phyloP scores from a whole-genome alignment of 2,888 invertebrate species.

The Sminthurides aquaticus region DNA sequence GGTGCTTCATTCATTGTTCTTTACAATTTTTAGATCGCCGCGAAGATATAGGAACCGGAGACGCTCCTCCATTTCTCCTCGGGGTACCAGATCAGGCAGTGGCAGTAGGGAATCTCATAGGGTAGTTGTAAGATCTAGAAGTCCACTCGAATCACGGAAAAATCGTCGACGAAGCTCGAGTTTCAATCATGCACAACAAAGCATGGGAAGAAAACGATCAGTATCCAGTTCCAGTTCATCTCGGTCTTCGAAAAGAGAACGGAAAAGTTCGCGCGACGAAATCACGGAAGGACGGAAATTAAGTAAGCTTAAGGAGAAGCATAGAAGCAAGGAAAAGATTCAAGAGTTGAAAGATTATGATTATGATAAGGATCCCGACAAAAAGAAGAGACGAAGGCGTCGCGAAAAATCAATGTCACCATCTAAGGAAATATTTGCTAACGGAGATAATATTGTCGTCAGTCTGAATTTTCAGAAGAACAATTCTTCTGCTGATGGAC shows the following conservation, averaged over 20 bases:
- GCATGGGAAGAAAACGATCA: conserved; percentile 43
- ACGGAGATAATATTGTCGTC: conserved; percentile 85
- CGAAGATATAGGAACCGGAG: conserved; percentile 10
- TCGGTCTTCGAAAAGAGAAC: conserved; percentile 16
- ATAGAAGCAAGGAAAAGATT: conserved; percentile 49
- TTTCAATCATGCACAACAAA: conserved; percentile 44
- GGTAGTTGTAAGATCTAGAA: conserved; percentile 29
- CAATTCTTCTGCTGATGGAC: neutral
- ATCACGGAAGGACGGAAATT: conserved; percentile 37
- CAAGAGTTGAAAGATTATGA: conserved; percentile 44
- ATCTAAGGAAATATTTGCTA: conserved; percentile 84
- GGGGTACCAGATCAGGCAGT: conserved; percentile 32
- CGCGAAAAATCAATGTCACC: conserved; percentile 54
- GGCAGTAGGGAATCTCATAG: conserved; percentile 14
- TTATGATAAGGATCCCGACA: conserved; percentile 37
- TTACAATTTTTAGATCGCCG: conserved; percentile 17
- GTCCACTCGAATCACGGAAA: conserved; percentile 46
- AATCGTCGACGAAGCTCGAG: conserved; percentile 47
- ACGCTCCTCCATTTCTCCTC: conserved; percentile 15
- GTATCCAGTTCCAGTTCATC: conserved; percentile 28
- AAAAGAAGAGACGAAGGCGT: conserved; percentile 42
- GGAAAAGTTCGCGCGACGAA: conserved; percentile 45
- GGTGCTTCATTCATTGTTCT: too few species aligned
- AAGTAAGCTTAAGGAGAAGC: conserved; percentile 50
- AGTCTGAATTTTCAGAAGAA: conserved; percentile 79